Conservation (phyloP, 2,797 vertebrate species). For the Poecilia picta region DNA sequence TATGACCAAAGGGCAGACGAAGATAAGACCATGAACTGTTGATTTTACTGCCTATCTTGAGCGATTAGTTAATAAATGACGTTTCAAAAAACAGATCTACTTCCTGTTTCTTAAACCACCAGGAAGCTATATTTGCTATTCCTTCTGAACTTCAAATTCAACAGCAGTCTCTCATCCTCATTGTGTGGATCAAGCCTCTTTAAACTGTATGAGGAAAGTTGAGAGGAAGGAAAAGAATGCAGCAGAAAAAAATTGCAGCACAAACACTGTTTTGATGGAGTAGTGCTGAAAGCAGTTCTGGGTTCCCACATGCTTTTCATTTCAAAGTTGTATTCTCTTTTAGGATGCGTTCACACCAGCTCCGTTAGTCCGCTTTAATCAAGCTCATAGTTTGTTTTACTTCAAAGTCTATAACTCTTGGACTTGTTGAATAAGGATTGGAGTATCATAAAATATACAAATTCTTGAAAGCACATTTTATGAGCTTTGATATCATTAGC, state of each 20-base stretch:
- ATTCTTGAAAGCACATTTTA: background rate
- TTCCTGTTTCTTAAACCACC: background rate
- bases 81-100: background rate
- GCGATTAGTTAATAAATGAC: background rate
- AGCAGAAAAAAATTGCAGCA: too few relatives aligned
- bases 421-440: background rate
- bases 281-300: too few relatives aligned
- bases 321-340: too few relatives aligned
- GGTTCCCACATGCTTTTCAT: too few relatives aligned
- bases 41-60: background rate
- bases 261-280: too few relatives aligned
- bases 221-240: background rate
- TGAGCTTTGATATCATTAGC: background rate
- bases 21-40: background rate
- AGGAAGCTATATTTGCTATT: background rate
- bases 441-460: background rate
- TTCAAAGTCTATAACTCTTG: background rate
- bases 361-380: too few relatives aligned
- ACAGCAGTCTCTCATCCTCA: background rate
- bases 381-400: too few relatives aligned
- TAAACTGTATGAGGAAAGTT: background rate
- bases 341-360: too few relatives aligned
- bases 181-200: background rate
- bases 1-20: background rate
- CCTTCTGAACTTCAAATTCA: background rate